Evolutionary conservation across 2,888 invertebrate species (phyloP).

Genomic region (Hololepta plana): DNA sequence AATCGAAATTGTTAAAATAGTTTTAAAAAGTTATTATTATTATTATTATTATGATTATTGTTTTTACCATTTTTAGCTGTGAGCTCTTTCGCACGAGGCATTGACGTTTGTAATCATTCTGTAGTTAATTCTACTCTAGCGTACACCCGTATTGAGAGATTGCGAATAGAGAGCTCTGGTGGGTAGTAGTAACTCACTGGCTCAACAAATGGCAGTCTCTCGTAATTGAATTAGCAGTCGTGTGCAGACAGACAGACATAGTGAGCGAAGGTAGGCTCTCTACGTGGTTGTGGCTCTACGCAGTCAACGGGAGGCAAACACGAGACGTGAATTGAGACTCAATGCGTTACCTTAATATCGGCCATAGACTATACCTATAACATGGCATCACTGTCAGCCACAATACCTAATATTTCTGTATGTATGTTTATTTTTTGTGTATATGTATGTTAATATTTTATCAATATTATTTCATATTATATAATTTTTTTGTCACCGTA

Average conservation of each 20-base stretch:
- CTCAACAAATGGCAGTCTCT: slow-evolving; percentile 24
- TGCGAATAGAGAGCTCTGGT: slow-evolving; percentile 10
- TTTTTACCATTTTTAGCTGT: too few relatives aligned
- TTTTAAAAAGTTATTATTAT: too few relatives aligned
- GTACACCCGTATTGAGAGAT: too few relatives aligned
- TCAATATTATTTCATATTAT: too few relatives aligned
- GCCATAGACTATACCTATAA: slow-evolving; percentile 31
- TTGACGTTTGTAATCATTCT: too few relatives aligned
- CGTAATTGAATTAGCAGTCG: slow-evolving; percentile 22
- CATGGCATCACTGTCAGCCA: slow-evolving; percentile 29
- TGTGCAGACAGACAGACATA: slow-evolving; percentile 19
- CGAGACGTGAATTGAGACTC: slow-evolving; percentile 22
- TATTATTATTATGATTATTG: too few relatives aligned
- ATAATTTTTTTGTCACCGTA: too few relatives aligned
- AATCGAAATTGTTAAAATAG: too few relatives aligned
- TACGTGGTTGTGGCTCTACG: slow-evolving; percentile 25
- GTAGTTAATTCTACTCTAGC: too few relatives aligned
- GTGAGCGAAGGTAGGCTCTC: slow-evolving; percentile 22
- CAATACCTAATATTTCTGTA: slow-evolving; percentile 10
- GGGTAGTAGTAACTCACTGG: slow-evolving; percentile 24
- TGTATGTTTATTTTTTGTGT: too few relatives aligned
- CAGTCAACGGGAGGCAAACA: slow-evolving; percentile 21
- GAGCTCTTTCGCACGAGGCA: too few relatives aligned
- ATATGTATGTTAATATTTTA: too few relatives aligned
- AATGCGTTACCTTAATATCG: slow-evolving; percentile 25